These are phyloP conservation scores for Andricus quercusramuli DNA, from an alignment of 2,888 invertebrate genomes.

Conservation along the genomic window DNA sequence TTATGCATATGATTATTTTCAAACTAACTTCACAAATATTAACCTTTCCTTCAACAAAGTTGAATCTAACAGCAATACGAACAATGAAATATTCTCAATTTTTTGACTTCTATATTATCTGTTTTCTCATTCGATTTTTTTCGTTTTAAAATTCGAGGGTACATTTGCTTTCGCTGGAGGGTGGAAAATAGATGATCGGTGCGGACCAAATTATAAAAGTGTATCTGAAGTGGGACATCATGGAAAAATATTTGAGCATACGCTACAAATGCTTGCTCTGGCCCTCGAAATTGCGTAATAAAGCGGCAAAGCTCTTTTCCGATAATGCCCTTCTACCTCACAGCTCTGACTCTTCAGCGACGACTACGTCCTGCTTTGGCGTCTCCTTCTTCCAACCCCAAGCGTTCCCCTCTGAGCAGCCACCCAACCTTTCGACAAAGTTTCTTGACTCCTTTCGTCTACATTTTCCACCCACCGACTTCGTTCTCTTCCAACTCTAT, in stretches of 20 bases:
- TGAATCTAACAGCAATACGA: too few relatives aligned
- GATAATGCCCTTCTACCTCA: slow-evolving; percentile 63
- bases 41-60: too few relatives aligned
- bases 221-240: slow-evolving; percentile 39
- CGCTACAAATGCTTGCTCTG: slow-evolving; percentile 64
- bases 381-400: background rate
- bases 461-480: slow-evolving; percentile 9
- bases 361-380: slow-evolving; percentile 2
- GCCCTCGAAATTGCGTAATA: slow-evolving; percentile 64
- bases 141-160: background rate
- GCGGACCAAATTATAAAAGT: background rate
- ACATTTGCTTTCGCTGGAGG: background rate
- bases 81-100: too few relatives aligned
- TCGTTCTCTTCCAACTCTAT: background rate
- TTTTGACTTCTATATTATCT: too few relatives aligned
- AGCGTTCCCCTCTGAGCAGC: background rate
- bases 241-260: slow-evolving; percentile 68
- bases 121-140: background rate
- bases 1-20: too few relatives aligned
- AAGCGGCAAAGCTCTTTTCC: slow-evolving; percentile 68
- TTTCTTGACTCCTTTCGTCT: slow-evolving; percentile 27
- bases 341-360: slow-evolving; percentile 42
- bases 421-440: slow-evolving; percentile 9
- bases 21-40: too few relatives aligned
- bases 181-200: background rate